Percentiles rank a stretch among this genome's conserved stretches.
phyloP scores from a whole-genome alignment of 2,113 vertebrate genomes.

The Chrysochloris asiatica region DNA sequence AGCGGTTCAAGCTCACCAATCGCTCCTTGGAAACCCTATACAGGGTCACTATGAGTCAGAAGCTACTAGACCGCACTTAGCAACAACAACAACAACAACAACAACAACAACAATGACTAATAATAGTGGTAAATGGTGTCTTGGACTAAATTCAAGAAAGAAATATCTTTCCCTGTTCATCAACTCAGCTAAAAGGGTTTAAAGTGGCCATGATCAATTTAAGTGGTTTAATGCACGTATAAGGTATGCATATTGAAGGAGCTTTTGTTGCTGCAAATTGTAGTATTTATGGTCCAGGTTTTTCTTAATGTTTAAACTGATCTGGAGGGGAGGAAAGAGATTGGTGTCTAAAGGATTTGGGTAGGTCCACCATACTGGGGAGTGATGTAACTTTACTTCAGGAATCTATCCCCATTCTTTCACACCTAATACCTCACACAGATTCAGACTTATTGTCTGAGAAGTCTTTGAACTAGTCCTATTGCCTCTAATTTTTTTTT shows the following conservation, averaged over 20 bases:
- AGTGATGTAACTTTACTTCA: neutral
- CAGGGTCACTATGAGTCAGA: no score
- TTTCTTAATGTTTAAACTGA: conserved; percentile 5
- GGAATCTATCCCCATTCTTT: neutral
- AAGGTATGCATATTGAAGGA: neutral
- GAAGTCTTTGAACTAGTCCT: neutral
- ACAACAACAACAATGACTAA: no score
- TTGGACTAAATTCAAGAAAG: conserved; percentile 45
- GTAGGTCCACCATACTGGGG: neutral
- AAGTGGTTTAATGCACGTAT: neutral
- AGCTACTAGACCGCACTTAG: no score
- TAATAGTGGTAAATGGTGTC: conserved; percentile 38
- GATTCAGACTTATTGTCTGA: neutral
- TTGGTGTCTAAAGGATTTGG: neutral
- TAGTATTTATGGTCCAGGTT: neutral
- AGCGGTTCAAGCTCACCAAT: no score
- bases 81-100: no score
- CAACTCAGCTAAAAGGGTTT: neutral
- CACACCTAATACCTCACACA: no score
- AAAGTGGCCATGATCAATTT: neutral
- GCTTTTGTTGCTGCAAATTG: neutral
- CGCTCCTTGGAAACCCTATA: no score
- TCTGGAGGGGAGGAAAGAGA: neutral
- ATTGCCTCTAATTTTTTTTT: neutral
- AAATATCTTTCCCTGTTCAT: conserved; percentile 42